Conservation (phyloP, 2,888 invertebrate genomes). For the Conops quadrifasciatus region DNA sequence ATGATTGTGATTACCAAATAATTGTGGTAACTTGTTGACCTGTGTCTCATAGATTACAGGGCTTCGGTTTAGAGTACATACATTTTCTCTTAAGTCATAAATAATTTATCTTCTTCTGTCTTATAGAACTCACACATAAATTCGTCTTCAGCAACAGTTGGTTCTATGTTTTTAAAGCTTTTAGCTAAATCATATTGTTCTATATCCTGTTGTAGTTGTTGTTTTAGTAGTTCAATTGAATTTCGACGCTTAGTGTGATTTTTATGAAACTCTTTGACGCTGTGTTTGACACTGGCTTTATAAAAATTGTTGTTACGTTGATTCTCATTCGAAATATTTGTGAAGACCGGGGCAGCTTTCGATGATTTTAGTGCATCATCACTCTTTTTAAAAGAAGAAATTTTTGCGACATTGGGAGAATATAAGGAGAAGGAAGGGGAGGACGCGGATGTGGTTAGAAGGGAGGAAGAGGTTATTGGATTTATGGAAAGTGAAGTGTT, state of each 20-base stretch:
- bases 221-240: neutral
- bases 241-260: neutral
- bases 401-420: slow-evolving; percentile 16
- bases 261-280: neutral
- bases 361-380: slow-evolving; percentile 12
- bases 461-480: too few relatives aligned
- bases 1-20: too few relatives aligned
- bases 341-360: slow-evolving; percentile 46
- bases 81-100: too few relatives aligned
- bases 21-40: too few relatives aligned
- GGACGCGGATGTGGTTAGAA: slow-evolving; percentile 15
- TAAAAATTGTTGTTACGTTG: too few relatives aligned
- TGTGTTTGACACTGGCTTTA: too few relatives aligned
- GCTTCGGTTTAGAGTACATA: too few relatives aligned
- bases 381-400: slow-evolving; percentile 34
- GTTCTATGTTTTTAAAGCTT: neutral
- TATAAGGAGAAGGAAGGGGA: slow-evolving; percentile 40
- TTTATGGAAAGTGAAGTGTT: slow-evolving; percentile 33
- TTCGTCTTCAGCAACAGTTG: neutral
- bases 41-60: too few relatives aligned
- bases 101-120: too few relatives aligned
- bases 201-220: neutral
- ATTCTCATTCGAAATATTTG: slow-evolving; percentile 39
- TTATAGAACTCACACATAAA: slow-evolving; percentile 8
- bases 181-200: neutral